Base-by-base conservation (phyloP, 2,888 invertebrate genomes). In the Ochropleura leucogaster region DNA sequence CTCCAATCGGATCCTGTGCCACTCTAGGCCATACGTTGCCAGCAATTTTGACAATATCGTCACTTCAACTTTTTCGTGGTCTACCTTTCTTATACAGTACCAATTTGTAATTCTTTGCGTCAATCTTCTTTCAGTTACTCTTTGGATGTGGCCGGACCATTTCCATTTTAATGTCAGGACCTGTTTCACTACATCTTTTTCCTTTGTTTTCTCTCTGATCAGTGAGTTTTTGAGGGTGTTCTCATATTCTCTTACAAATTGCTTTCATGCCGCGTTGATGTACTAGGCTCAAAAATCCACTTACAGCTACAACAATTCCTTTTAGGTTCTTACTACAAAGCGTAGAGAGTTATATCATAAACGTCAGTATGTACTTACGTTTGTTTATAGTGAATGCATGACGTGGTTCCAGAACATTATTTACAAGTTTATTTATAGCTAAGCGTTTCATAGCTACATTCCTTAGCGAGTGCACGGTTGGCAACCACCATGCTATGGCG, bases 331-430 rank as follows among this genome's bases (percentile, higher is more conserved):
- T 42, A 20, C n/a, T 66, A 53, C 30, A 47, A 47, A 67, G 53
- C 59, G 51, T 30, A 53, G 18, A 30, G 12, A 47, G 42, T 55
- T 68, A 68, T 30, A 63, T 57, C 51, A 67, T 70, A 55, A 66
- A 55, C 67, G 20, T 66, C 67, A 62, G 51, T 65, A 65, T 53
- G 46, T 76, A 77, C 77, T 49, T 68, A 63, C 57, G 57, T 75
- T 72, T 65, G 69, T 85, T 70, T 82, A 76, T 65, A 44, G 42
- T 76, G 62, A 59, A 79, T 62, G 57, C 44, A 72, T 87, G 80
- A 83, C 85, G 85, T 76, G 63, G 55, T 82, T 85, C 85, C 76
- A 75, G 68, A 82, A 76, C 72, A 66, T 84, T 72, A 84, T 84
- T 84, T 77, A 72, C 73, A 66, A 68, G 69, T 79, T 44, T 87